These are phyloP conservation scores for Saiga tatarica DNA, from an alignment of 2,113 vertebrate genomes.

Conservation along the genomic window DNA sequence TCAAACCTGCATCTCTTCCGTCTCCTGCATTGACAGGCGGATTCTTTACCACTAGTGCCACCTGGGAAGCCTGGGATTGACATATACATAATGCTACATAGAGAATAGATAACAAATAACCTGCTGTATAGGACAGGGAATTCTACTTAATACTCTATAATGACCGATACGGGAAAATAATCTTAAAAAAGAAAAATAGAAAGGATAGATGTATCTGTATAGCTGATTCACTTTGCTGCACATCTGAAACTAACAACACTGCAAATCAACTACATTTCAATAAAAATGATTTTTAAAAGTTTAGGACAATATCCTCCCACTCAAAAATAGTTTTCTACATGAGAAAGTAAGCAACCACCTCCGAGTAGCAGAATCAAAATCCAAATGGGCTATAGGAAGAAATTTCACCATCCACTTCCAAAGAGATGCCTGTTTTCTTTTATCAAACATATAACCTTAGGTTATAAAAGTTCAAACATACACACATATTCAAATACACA, in stretches of 20 bases:
- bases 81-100: not conserved
- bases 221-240: not conserved
- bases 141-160: not conserved
- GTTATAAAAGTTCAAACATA: not conserved
- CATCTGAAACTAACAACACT: not conserved
- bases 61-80: not conserved
- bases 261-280: not conserved
- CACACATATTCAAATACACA: not conserved
- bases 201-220: not conserved
- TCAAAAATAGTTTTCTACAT: not conserved
- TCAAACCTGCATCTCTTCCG: fast-evolving
- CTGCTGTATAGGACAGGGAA: not conserved
- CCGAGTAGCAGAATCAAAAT: not conserved
- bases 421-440: not conserved
- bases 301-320: not conserved
- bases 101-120: not conserved
- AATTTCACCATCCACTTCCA: not conserved
- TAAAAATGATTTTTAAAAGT: not conserved
- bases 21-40: not conserved
- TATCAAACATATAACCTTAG: not conserved
- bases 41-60: not conserved
- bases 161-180: not conserved
- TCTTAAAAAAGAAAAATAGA: not conserved
- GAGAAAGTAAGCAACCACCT: not conserved
- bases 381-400: not conserved